These are phyloP conservation scores for Pelobates fuscus DNA, from an alignment of 2,113 vertebrate species.

Conservation along the genomic window DNA sequence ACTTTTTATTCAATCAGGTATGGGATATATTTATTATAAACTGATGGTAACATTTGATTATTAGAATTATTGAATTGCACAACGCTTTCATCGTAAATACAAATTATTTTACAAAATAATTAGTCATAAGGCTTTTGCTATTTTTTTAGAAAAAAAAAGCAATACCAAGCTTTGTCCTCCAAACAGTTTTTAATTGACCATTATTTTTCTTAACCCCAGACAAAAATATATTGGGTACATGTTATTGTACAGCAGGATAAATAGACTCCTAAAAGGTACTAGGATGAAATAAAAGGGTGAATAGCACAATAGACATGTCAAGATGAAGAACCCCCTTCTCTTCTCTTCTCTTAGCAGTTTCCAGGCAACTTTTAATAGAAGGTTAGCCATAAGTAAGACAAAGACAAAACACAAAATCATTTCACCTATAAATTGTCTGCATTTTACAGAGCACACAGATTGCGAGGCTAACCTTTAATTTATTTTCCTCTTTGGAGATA, in stretches of 20 bases:
- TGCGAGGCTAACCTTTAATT: conserved; percentile 54
- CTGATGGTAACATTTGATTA: no score
- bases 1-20: no score
- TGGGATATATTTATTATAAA: no score
- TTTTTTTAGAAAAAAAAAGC: no score
- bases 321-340: conserved; percentile 66
- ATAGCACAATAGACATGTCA: conserved; percentile 79
- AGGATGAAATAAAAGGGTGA: conserved; percentile 57
- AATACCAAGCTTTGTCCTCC: no score
- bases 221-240: conserved; percentile 53
- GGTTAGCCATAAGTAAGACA: conserved; percentile 82
- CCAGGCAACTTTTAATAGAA: conserved; percentile 98
- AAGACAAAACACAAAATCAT: conserved; percentile 73
- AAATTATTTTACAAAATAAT: no score
- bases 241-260: conserved; percentile 67
- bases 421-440: conserved; percentile 72
- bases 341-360: conserved; percentile 87
- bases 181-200: no score
- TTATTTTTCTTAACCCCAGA: neutral
- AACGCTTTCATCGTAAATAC: no score
- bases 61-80: no score
- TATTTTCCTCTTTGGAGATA: conserved; percentile 37
- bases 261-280: conserved; percentile 66
- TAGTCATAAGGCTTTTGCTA: no score
- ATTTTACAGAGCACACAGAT: conserved; percentile 64